Evolutionary conservation across 2,888 invertebrate species (phyloP).

Genomic region (Pyrocoelia pectoralis): DNA sequence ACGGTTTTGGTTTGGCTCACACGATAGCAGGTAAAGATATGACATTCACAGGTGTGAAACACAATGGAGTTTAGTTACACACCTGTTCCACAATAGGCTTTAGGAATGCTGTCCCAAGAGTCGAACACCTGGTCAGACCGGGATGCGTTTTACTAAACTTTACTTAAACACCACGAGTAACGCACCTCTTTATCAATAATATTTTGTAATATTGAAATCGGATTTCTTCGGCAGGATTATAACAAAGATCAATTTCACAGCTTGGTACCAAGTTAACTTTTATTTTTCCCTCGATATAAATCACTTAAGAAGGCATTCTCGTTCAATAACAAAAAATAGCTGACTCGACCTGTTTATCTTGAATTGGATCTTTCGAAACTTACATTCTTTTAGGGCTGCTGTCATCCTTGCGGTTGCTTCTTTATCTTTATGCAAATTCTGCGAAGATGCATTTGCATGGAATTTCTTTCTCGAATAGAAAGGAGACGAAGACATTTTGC

Average conservation of each 20-base stretch:
- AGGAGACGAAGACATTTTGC: too few species aligned
- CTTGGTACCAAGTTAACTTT: conserved; percentile 29
- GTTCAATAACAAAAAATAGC: conserved; percentile 19
- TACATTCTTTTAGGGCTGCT: conserved; percentile 22
- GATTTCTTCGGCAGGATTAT: conserved; percentile 10
- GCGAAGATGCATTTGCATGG: conserved; percentile 16
- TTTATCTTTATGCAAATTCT: conserved; percentile 17
- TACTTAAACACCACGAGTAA: conserved; percentile 3
- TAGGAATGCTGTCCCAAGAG: conserved; percentile 52
- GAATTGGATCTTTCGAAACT: conserved; percentile 26
- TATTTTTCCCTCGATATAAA: conserved; percentile 31
- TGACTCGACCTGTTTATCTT: conserved; percentile 21
- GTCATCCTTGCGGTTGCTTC: conserved; percentile 26
- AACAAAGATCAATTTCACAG: conserved; percentile 34
- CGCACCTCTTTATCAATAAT: conserved; percentile 12
- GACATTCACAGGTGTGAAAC: conserved; percentile 57
- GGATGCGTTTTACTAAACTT: conserved; percentile 35
- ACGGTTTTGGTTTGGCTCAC: conserved; percentile 31
- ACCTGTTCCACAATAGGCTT: conserved; percentile 54
- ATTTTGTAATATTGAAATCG: conserved; percentile 12
- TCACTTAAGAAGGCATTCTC: conserved; percentile 22
- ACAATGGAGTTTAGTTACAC: conserved; percentile 45
- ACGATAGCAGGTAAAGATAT: conserved; percentile 53
- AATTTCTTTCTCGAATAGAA: neutral
- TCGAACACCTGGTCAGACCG: conserved; percentile 53